Percentiles rank a stretch among this genome's conserved stretches.
Conservation (phyloP, 2,113 vertebrate genomes). For the Stomatorhinus ivindoensis region DNA sequence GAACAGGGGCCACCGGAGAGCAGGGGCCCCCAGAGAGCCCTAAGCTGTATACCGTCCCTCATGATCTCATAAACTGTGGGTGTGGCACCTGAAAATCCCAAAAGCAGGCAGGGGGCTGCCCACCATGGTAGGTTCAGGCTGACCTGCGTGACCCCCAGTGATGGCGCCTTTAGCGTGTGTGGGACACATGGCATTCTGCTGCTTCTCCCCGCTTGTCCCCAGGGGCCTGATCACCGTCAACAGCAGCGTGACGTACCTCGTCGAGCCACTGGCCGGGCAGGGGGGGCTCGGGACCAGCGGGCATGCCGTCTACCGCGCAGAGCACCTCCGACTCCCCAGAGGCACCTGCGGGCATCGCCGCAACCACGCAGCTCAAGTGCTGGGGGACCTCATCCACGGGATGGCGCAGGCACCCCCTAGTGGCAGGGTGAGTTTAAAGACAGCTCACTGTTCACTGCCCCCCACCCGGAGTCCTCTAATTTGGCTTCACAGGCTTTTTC, state of each 20-base stretch:
- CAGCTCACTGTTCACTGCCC: background rate
- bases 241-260: constrained; percentile 76
- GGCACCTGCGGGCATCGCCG: constrained; percentile 66
- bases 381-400: constrained; percentile 58
- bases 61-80: background rate
- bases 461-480: background rate
- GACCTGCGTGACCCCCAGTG: background rate
- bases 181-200: background rate
- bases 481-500: background rate
- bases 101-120: background rate
- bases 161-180: background rate
- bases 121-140: background rate
- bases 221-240: constrained; percentile 82
- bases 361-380: constrained; percentile 22
- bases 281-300: constrained; percentile 32
- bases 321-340: constrained; percentile 58
- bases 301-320: constrained; percentile 76
- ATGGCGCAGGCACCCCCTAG: constrained; percentile 43
- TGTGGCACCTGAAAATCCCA: background rate
- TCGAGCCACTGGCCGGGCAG: constrained; percentile 68
- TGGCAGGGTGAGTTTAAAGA: constrained; percentile 56
- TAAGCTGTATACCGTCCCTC: background rate
- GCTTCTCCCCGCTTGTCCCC: constrained; percentile 33
- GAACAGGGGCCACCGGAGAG: too few relatives aligned
- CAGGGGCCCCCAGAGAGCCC: background rate